phyloP scores from a whole-genome alignment of 2,797 vertebrate species.

The Erethizon dorsatum region DNA sequence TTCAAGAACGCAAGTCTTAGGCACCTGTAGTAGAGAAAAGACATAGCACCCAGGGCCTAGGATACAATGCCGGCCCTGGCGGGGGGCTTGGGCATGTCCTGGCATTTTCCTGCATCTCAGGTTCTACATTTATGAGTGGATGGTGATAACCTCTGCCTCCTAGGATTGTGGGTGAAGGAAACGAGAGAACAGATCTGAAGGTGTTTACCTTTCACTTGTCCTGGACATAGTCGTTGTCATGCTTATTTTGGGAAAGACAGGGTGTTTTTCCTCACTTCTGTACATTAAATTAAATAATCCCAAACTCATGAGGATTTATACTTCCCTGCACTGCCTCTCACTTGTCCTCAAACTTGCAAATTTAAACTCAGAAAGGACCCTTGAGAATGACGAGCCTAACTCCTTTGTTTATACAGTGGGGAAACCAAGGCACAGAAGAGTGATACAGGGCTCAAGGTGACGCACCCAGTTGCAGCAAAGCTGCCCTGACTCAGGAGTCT shows the following conservation, averaged over 20 bases:
- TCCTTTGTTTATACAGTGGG: background rate
- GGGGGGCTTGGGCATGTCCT: accelerated
- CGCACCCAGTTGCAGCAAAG: too few relatives aligned
- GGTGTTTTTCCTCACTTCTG: background rate
- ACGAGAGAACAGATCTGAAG: background rate
- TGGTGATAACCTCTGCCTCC: background rate
- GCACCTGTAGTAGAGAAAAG: background rate
- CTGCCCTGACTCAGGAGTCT: background rate
- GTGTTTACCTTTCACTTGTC: background rate
- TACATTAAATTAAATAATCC: background rate
- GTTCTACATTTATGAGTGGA: background rate
- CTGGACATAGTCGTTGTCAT: too few relatives aligned
- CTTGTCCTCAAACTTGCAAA: background rate
- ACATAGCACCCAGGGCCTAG: too few relatives aligned
- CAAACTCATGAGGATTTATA: background rate
- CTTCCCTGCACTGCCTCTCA: background rate
- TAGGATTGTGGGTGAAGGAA: background rate
- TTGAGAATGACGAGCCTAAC: background rate
- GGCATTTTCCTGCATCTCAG: background rate
- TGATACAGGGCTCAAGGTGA: background rate
- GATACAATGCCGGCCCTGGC: accelerated
- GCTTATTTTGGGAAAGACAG: too few relatives aligned
- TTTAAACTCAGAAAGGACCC: background rate
- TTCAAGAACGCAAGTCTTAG: background rate
- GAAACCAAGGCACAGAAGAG: background rate